A percentile compares a stretch with the other conserved stretches of the same genome.
These are phyloP conservation scores for Monochamus saltuarius DNA, from an alignment of 1,140 invertebrate genomes.

Conservation along the genomic window DNA sequence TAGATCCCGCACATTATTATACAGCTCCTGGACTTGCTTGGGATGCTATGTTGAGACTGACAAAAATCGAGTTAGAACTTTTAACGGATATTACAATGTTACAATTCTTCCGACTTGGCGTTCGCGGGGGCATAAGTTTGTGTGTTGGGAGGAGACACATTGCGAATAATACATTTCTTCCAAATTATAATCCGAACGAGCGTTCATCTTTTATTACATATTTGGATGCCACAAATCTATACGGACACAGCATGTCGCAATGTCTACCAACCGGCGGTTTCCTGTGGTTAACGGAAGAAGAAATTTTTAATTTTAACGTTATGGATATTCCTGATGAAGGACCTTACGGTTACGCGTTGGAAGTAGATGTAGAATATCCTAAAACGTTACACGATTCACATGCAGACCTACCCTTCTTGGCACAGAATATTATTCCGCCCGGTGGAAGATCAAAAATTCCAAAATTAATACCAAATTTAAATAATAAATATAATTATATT, in stretches of 20 bases:
- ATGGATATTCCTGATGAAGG: constrained; percentile 44
- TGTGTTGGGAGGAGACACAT: constrained; percentile 43
- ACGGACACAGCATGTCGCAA: constrained; percentile 55
- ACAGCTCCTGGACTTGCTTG: constrained; percentile 47
- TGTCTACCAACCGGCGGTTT: constrained; percentile 50
- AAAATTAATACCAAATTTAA: constrained; percentile 51
- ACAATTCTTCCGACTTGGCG: constrained; percentile 44
- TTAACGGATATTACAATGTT: constrained; percentile 51
- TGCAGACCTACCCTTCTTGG: constrained; percentile 49
- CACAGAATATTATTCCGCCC: constrained; percentile 36
- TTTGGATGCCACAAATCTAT: constrained; percentile 52
- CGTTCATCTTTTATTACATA: constrained; percentile 36
- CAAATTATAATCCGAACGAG: constrained; percentile 26
- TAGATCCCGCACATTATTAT: constrained; percentile 50
- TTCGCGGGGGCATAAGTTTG: constrained; percentile 49
- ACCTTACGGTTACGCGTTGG: constrained; percentile 55
- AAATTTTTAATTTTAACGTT: constrained; percentile 32
- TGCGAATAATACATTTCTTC: constrained; percentile 49
- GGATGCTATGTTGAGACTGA: constrained; percentile 51
- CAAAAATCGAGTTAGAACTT: too few relatives aligned
- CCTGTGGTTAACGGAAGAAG: too few relatives aligned
- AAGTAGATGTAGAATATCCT: constrained; percentile 50
- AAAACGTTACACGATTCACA: constrained; percentile 44
- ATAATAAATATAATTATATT: constrained; percentile 46
- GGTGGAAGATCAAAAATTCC: constrained; percentile 34